Percentiles rank a stretch among this genome's conserved stretches.
Conservation (phyloP, 2,888 invertebrate genomes). For the Mactromeris polynyma region DNA sequence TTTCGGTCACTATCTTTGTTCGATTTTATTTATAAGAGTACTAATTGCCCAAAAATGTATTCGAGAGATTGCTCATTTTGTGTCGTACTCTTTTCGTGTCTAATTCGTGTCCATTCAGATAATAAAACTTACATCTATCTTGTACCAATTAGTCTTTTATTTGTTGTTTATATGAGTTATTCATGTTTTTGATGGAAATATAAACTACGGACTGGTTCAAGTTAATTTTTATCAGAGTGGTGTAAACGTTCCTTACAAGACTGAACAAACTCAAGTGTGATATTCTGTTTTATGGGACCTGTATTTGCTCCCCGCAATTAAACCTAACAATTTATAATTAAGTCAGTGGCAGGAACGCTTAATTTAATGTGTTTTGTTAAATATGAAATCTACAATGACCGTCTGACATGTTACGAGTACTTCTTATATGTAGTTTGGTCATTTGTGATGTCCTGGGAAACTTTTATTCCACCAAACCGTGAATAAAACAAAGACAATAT, state of each 20-base stretch:
- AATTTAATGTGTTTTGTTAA: constrained; percentile 25
- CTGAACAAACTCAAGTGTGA: not conserved
- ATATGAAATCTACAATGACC: constrained; percentile 7
- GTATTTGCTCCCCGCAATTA: constrained; percentile 27
- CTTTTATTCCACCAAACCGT: not conserved
- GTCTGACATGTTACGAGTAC: constrained; percentile 18
- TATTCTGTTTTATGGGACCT: constrained; percentile 11
- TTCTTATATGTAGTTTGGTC: not conserved
- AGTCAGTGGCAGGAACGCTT: constrained; percentile 9
- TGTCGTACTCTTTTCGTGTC: too few species aligned
- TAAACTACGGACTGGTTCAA: too few species aligned
- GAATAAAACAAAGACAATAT: not conserved
- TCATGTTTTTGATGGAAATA: too few species aligned
- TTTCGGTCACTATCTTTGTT: too few species aligned
- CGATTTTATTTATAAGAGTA: too few species aligned
- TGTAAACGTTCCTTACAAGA: not conserved
- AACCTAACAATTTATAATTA: constrained; percentile 34
- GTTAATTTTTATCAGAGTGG: not conserved
- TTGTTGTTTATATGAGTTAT: too few species aligned
- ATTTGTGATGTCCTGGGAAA: not conserved
- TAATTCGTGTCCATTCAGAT: too few species aligned
- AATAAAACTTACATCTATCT: too few species aligned
- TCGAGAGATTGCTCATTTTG: too few species aligned
- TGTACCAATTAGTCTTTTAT: too few species aligned
- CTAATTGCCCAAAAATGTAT: too few species aligned